Conservation (phyloP, 2,113 vertebrate genomes). For the Trochalopteron elliotii region DNA sequence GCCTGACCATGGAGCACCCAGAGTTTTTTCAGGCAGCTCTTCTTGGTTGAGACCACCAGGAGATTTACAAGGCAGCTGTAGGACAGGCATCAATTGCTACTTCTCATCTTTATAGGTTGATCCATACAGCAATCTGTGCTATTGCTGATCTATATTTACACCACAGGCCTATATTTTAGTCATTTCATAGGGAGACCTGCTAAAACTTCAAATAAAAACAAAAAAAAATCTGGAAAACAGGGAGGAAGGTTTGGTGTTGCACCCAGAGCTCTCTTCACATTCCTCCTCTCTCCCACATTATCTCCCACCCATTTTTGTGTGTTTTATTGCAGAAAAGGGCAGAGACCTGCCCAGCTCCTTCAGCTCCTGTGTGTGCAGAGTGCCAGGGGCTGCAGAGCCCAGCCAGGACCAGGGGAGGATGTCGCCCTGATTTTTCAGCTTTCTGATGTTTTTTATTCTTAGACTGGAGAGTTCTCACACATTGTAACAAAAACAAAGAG, state of each 20-base stretch:
- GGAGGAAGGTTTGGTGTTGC: not conserved
- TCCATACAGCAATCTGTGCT: slow-evolving; percentile 4
- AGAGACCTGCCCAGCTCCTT: no score
- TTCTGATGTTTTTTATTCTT: no score
- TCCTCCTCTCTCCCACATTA: no score
- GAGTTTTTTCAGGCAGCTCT: not conserved
- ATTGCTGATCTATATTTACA: slow-evolving; percentile 56
- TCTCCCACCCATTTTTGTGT: no score
- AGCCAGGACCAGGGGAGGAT: no score
- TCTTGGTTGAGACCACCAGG: not conserved
- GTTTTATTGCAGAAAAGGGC: no score
- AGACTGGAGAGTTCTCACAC: no score
- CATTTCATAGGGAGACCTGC: slow-evolving; percentile 3
- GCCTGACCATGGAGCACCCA: not conserved
- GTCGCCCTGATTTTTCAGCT: no score
- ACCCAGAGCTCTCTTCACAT: not conserved
- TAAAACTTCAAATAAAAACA: not conserved
- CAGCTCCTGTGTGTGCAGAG: no score
- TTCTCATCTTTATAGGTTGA: slow-evolving; percentile 16
- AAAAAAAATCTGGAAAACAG: not conserved
- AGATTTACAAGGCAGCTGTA: slow-evolving; percentile 13
- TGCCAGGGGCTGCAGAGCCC: no score
- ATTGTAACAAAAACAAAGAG: no score
- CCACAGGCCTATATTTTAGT: not conserved
- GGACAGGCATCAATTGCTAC: not conserved